These are phyloP conservation scores for Hyposmocoma kahamanoa DNA, from an alignment of 1,140 invertebrate species.

Conservation along the genomic window DNA sequence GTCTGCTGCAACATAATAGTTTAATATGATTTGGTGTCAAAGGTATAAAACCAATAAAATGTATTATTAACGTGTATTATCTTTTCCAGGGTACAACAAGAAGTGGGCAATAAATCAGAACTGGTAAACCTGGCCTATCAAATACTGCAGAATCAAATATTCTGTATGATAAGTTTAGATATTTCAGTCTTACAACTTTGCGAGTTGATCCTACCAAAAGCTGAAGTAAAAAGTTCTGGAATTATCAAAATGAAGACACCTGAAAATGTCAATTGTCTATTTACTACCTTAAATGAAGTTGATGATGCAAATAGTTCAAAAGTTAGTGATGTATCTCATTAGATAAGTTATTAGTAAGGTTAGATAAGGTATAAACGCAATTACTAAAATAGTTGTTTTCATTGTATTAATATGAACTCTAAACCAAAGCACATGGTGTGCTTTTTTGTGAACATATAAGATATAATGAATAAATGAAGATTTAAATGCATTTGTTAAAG, in stretches of 20 bases:
- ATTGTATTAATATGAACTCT: too few species aligned
- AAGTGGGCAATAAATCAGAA: constrained; percentile 29
- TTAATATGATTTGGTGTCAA: too few species aligned
- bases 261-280: constrained; percentile 48
- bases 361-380: too few species aligned
- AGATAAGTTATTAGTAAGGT: too few species aligned
- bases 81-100: constrained; percentile 41
- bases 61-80: too few species aligned
- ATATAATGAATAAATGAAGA: too few species aligned
- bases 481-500: too few species aligned
- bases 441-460: too few species aligned
- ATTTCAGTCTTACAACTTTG: constrained; percentile 42
- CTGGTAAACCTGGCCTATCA: constrained; percentile 37
- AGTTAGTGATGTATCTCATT: background rate
- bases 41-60: too few species aligned
- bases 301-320: constrained; percentile 8
- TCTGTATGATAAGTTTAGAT: constrained; percentile 36
- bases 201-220: constrained; percentile 42
- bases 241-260: constrained; percentile 59
- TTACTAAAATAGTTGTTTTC: too few species aligned
- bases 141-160: constrained; percentile 52
- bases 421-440: too few species aligned
- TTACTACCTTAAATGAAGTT: constrained; percentile 47
- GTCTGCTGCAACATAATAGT: too few species aligned
- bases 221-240: constrained; percentile 50